A percentile compares a stretch with the other conserved stretches of the same genome.
These are phyloP conservation scores for Diarsia dahlii DNA, from an alignment of 2,888 invertebrate species.

Conservation along the genomic window DNA sequence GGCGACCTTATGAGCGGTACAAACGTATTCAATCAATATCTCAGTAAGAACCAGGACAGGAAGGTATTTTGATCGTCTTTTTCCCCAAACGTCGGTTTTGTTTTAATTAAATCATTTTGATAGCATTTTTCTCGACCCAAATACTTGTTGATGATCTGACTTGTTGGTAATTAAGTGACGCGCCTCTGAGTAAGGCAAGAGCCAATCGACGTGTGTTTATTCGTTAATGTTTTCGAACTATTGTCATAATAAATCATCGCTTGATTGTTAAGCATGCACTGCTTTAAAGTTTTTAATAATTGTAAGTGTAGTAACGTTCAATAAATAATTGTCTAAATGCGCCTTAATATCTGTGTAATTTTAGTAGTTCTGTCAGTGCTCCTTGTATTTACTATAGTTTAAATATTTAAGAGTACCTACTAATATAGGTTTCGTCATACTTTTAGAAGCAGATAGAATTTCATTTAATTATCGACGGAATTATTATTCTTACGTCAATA, in stretches of 20 bases:
- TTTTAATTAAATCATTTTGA: conserved; percentile 41
- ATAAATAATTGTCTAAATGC: conserved; percentile 81
- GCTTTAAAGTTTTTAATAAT: conserved; percentile 79
- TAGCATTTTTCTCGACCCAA: conserved; percentile 43
- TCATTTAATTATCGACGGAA: conserved; percentile 51
- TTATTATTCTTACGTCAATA: conserved; percentile 47
- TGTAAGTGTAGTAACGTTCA: conserved; percentile 78
- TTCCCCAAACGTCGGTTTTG: conserved; percentile 30
- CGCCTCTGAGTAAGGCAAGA: conserved; percentile 38
- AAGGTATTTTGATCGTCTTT: conserved; percentile 39
- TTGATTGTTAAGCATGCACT: conserved; percentile 83
- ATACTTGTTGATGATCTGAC: conserved; percentile 51
- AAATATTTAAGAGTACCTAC: conserved; percentile 69
- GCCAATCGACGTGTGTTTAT: conserved; percentile 52
- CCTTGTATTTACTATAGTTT: conserved; percentile 74
- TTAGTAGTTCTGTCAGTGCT: conserved; percentile 77
- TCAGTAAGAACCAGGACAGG: conserved; percentile 45
- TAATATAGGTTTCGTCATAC: conserved; percentile 63
- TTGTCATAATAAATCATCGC: conserved; percentile 72
- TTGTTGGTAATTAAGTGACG: conserved; percentile 48
- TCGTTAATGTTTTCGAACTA: conserved; percentile 63
- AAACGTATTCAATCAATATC: conserved; percentile 36
- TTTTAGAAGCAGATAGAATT: conserved; percentile 53
- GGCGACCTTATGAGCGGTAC: conserved; percentile 26
- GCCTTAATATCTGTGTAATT: conserved; percentile 82